Base-by-base conservation (phyloP, 1,140 invertebrate genomes). In the Hestina assimilis region DNA sequence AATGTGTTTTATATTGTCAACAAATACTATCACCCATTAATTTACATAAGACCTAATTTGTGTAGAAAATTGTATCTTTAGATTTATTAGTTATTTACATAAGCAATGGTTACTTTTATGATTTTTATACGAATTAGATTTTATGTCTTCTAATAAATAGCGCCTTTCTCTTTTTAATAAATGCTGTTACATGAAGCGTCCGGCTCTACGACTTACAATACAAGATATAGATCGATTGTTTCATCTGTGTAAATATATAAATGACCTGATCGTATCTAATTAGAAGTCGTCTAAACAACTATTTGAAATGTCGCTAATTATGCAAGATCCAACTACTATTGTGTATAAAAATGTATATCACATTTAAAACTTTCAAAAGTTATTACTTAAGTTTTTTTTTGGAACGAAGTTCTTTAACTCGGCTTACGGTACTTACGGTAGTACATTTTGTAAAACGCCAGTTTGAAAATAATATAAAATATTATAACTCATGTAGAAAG, bases 401-500 rank as follows among this genome's bases (percentile, higher is more conserved):
- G n/a, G n/a, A n/a, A n/a, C n/a, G n/a, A n/a, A n/a, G n/a, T n/a
- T n/a, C n/a, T n/a, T n/a, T n/a, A 29, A 11, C 2, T 8, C n/a
- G 28, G 11, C 7, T 3, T 2, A 29, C 7, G 1, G 8, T 29
- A 3, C 8, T 29, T n/a, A 3, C 2, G 2, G 2, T n/a, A 11
- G 7, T 29, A 6, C 17, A 8, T 15, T 15, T 12, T 15, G n/a
- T n/a, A n/a, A n/a, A n/a, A n/a, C n/a, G n/a, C n/a, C 4, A 26
- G 24, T 26, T 26, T 4, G 24, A 4, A 26, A 26, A 26, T 26
- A 26, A 26, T 26, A 26, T n/a, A n/a, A n/a, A n/a, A n/a, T n/a
- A n/a, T n/a, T n/a, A n/a, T 43, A 61, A 46, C 46, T 24, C 41
- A 35, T 64, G 43, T 74, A 71, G 68, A 74, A 74, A 71, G 68